Evolutionary conservation across 2,797 vertebrate species (phyloP).

Genomic region (Tapirus indicus): DNA sequence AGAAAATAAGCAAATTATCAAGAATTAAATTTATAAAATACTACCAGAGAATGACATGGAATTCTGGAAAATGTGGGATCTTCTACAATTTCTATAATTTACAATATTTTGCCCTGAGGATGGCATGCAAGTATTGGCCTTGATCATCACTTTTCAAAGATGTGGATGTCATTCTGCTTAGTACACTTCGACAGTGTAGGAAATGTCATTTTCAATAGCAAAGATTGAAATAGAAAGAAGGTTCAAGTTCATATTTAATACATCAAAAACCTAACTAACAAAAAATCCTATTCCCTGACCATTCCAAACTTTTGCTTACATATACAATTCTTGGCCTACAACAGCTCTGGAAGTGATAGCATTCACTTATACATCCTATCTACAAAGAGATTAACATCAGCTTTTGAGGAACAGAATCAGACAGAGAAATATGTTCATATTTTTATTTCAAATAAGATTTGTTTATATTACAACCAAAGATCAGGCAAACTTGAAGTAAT

Average conservation of each 20-base stretch:
- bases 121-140: neutral
- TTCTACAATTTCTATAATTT: neutral
- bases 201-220: neutral
- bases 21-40: slow-evolving; percentile 6
- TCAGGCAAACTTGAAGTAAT: neutral
- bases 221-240: neutral
- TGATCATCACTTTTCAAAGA: neutral
- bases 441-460: neutral
- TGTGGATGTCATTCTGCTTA: neutral
- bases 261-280: neutral
- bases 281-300: neutral
- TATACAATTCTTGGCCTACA: neutral
- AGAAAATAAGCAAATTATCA: neutral
- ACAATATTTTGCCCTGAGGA: neutral
- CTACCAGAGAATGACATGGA: neutral
- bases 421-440: neutral
- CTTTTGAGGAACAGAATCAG: neutral
- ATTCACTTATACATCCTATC: neutral
- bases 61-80: neutral
- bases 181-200: neutral
- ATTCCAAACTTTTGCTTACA: slow-evolving; percentile 18
- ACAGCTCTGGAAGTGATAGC: neutral
- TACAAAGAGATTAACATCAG: neutral
- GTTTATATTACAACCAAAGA: neutral
- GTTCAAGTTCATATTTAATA: neutral